These are phyloP conservation scores for Diarsia rubi DNA, from an alignment of 2,888 invertebrate species.

Conservation along the genomic window DNA sequence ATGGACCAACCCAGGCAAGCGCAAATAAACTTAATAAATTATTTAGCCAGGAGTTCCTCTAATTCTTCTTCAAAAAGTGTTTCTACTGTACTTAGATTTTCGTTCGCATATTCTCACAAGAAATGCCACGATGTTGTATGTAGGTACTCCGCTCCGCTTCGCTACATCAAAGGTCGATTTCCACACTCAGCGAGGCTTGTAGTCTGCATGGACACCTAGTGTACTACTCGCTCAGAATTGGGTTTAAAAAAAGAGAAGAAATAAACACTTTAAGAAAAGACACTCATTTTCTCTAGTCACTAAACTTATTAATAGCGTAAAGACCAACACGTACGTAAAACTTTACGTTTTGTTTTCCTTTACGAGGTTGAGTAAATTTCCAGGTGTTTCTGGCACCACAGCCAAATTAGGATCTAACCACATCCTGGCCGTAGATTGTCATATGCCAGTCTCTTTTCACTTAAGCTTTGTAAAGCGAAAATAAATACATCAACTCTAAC, in stretches of 20 bases:
- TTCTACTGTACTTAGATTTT: not conserved
- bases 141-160: not conserved
- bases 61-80: not conserved
- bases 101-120: not conserved
- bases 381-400: slow-evolving; percentile 11
- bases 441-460: not conserved
- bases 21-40: no score
- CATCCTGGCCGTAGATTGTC: not conserved
- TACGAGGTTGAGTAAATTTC: not conserved
- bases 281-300: not conserved
- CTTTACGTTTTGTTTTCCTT: not conserved
- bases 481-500: not conserved
- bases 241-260: no score
- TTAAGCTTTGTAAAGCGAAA: not conserved
- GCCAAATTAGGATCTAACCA: not conserved
- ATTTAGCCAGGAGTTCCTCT: no score
- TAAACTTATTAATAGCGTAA: not conserved
- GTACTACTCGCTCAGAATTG: not conserved
- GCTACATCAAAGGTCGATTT: not conserved
- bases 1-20: not conserved
- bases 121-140: not conserved
- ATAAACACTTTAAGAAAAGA: not conserved
- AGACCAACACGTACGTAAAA: not conserved
- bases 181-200: slow-evolving; percentile 9
- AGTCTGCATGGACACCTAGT: slow-evolving; percentile 7